Evolutionary conservation across 2,888 invertebrate genomes (phyloP), one percentile per base, ranked within the genome.

Genomic region (Spicauda simplicius): DNA sequence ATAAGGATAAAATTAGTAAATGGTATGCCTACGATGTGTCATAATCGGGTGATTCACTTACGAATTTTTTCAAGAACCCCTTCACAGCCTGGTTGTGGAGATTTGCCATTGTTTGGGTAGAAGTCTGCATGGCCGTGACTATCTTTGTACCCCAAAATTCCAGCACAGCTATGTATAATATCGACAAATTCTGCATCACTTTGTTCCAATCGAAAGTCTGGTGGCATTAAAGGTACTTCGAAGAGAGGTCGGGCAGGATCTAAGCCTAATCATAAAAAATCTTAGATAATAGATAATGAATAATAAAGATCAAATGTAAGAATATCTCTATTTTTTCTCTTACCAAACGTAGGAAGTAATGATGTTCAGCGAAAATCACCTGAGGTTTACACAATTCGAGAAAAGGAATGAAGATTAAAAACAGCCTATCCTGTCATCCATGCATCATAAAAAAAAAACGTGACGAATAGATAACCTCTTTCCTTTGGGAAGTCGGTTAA

Each of bases 121-220:
- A 96, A 97, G 83, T 97, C 97, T 0, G 88, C 95, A 78, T 96
- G 94, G 0, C 97, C 97, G 18, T 96, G 90, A 5, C 96, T 93
- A 33, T 80, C 75, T n/a, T 79, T 76, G 72, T 95, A 94, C 0
- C 96, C 96, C 45, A 95, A 88, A 54, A 95, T 87, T 0, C 96
- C 96, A 0, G 94, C 95, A 74, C 95, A 95, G 0, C 96, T 96
- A 77, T 97, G 97, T 61, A 97, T 95, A 0, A 96, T 94, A 79
- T 97, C 97, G 0, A 96, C 97, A 77, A 96, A 97, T 20, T 91
- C 84, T 0, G 96, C 97, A 80, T 97, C 96, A 2, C 88, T 93
- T 37, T 86, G 85, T 72, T 96, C 96, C 57, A 97, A 85, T 1
- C 88, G 84, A 72, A 78, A 89, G 61, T 84, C 77, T 12, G 69